Base-by-base conservation (phyloP, 2,797 vertebrate species). In the Cossypha caffra region DNA sequence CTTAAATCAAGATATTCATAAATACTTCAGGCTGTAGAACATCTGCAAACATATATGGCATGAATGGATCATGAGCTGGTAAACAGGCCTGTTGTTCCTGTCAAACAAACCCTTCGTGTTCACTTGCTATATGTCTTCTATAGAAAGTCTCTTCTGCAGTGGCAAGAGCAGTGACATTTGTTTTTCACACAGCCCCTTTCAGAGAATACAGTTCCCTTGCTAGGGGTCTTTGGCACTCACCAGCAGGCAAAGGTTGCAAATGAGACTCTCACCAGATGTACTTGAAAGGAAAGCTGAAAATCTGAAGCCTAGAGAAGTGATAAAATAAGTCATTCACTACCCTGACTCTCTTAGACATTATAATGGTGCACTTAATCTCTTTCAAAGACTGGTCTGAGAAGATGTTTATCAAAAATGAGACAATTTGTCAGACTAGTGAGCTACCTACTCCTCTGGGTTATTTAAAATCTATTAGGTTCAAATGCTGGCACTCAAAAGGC, bases 391-490 rank as follows among this genome's bases (percentile, higher is more conserved):
- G 63, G 31, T 29, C 33, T 88, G 29, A 40, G 50, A 81, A 87
- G 57, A 13, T 28, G 14, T 68, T 88, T 86, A 38, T 85, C 17
- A 83, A 87, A 93, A 92, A 16, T 19, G 52, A 81, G 23, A 43
- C 24, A 5, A 40, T 58, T 58, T 85, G 74, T 93, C 78, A 75
- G 42, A 51, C 28, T 74, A 54, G 45, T 17, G 7, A 85, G 57
- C 78, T 89, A 76, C 57, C 24, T 79, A 35, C 25, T 91, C 38
- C 40, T 93, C 45, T 61, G 57, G 25, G 61, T 76, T 92, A 55
- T 86, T 82, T 85, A 72, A 96, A 91, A 86, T 76, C 51, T 86
- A 24, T 68, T 72, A 28, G 43, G 40, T 78, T 86, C 80, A 86
- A 90, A 58, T 75, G 23, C 48, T 77, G 68, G 38, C 45, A 77